Evolutionary conservation across 2,888 invertebrate genomes (phyloP), one percentile per base, ranked within the genome.

Genomic region (Liposcelis brunnea): DNA sequence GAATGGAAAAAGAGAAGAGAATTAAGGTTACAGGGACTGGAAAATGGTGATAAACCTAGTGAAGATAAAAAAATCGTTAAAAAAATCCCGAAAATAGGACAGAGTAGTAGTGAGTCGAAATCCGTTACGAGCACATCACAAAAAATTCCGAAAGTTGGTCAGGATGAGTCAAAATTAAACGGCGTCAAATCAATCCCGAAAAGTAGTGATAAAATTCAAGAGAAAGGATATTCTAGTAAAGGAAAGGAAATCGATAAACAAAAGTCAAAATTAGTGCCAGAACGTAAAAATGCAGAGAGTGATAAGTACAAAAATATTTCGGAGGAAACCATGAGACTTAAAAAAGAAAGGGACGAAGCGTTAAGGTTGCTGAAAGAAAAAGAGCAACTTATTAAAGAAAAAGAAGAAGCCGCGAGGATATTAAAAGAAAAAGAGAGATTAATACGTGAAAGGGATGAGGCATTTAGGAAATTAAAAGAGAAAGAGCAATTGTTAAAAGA

Each of bases 1-100:
- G 79, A 77, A 37, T 68, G 66, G 54, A 67, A 73, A 33, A 74
- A 78, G 44, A 70, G 70, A 44, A 64, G 65, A 42, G 65, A 67
- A 38, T 59, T 57, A 15, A 54, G 65, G 42, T 47, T 51, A n/a
- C 16, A 40, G 11, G 40, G n/a, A 21, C 6, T 14, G 40, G 40
- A 40, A 5, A 18, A 8, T 12, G 35, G 10, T 7, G 35, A 35
- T 15, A 35, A 14, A 14, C 10, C 35, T 15, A 14, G 7, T 7
- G 35, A 35, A 5, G 40, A 19, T 3, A 16, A 6, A 8, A 21
- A 16, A 12, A 6, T 11, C 40, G 4, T 35, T 35, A 40, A 40
- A 19, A 14, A 18, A n/a, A 40, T 40, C 16, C 40, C 40, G 4
- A 40, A 40, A 19, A 40, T 40, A 3, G 40, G 40, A 18, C 40